These are phyloP conservation scores for Anarhynchus alexandrinus DNA, from an alignment of 2,113 vertebrate genomes.

Conservation along the genomic window DNA sequence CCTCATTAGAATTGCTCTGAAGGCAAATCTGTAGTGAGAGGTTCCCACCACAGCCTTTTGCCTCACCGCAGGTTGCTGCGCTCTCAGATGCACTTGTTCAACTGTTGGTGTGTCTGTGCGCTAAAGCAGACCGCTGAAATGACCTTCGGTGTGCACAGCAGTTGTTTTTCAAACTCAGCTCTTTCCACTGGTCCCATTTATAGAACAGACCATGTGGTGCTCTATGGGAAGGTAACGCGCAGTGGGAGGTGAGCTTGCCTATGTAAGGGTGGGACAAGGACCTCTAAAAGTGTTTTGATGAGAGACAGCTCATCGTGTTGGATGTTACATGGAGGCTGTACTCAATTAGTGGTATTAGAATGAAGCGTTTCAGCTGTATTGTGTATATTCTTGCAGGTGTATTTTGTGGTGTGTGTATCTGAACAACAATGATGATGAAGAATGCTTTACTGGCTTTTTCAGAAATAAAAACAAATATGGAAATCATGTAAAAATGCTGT, in stretches of 20 bases:
- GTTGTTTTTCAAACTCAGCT: not conserved
- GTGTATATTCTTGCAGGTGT: rapidly evolving
- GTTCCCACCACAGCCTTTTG: not conserved
- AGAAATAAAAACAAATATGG: not conserved
- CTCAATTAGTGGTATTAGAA: not conserved
- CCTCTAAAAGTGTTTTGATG: not conserved
- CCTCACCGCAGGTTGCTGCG: not conserved
- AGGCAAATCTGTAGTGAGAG: not conserved
- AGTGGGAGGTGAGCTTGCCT: not conserved
- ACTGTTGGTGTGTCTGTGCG: not conserved
- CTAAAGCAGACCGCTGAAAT: not conserved
- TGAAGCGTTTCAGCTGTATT: not conserved
- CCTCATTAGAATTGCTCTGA: not conserved
- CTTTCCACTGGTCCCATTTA: not conserved
- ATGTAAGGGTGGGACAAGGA: not conserved
- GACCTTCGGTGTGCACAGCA: not conserved
- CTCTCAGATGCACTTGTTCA: not conserved
- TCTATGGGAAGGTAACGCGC: not conserved
- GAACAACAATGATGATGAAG: not conserved
- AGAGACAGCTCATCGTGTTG: not conserved
- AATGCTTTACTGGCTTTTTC: not conserved
- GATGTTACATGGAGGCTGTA: not conserved
- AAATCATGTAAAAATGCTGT: not conserved
- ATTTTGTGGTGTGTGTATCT: not conserved
- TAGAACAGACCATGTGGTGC: not conserved